phyloP scores from a whole-genome alignment of 1,140 invertebrate species.

The Drosophila simulans region DNA sequence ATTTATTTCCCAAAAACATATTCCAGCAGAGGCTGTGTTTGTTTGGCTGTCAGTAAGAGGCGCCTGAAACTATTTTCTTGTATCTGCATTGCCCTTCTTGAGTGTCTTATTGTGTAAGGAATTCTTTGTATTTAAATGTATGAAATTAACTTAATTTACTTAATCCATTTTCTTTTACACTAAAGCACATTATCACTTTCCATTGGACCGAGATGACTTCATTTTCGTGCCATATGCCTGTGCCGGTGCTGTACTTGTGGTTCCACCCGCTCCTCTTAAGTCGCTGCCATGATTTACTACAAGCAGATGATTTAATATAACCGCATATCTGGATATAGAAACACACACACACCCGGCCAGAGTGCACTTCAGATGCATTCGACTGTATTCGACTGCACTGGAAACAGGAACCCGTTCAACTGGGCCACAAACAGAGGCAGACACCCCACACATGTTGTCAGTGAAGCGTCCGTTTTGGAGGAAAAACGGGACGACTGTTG shows the following conservation, averaged over 20 bases:
- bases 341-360: constrained; percentile 29
- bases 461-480: constrained; percentile 48
- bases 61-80: constrained; percentile 42
- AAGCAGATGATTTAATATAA: constrained; percentile 81
- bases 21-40: constrained; percentile 8
- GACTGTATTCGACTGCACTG: constrained; percentile 5
- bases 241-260: constrained; percentile 68
- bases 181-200: background rate
- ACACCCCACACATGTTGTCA: constrained; percentile 68
- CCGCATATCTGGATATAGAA: constrained; percentile 54
- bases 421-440: constrained; percentile 26
- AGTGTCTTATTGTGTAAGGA: background rate
- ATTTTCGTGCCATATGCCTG: constrained; percentile 28
- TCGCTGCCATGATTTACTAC: constrained; percentile 68
- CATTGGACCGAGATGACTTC: constrained; percentile 59
- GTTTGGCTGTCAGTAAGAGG: constrained; percentile 59
- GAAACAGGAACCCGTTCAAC: constrained; percentile 37
- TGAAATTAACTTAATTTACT: background rate
- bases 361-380: constrained; percentile 69
- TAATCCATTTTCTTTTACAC: background rate
- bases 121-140: background rate
- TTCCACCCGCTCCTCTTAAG: constrained; percentile 30
- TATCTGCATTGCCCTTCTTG: constrained; percentile 7
- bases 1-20: constrained; percentile 66
- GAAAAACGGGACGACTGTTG: constrained; percentile 26